Percentiles rank a stretch among this genome's conserved stretches.
Evolutionary conservation across 2,888 invertebrate genomes (phyloP).

Genomic region (Acrocera orbiculus): DNA sequence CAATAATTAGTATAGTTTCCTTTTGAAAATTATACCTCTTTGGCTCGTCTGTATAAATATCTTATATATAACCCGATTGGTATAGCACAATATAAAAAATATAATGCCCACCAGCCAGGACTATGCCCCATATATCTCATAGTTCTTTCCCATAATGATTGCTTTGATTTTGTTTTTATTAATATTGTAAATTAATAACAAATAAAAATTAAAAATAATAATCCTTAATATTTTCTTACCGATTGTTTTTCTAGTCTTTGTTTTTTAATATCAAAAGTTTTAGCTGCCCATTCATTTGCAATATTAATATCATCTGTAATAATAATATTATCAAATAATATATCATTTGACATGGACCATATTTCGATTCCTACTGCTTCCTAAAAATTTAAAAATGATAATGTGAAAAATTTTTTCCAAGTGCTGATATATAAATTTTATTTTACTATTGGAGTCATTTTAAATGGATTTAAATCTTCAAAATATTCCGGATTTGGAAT

Average conservation of each 20-base stretch:
- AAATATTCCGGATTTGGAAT: constrained; percentile 88
- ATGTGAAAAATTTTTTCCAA: not conserved
- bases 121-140: constrained; percentile 58
- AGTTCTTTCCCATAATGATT: constrained; percentile 55
- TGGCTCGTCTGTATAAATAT: constrained; percentile 42
- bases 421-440: not conserved
- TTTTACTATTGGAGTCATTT: constrained; percentile 77
- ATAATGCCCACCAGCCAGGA: constrained; percentile 65
- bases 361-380: constrained; percentile 88
- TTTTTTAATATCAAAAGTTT: constrained; percentile 70
- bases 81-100: constrained; percentile 56
- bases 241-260: constrained; percentile 62
- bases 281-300: constrained; percentile 63
- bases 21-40: constrained; percentile 40
- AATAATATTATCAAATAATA: constrained; percentile 90
- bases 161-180: constrained; percentile 22
- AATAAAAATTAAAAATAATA: not conserved
- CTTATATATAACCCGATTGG: constrained; percentile 51
- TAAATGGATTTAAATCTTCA: constrained; percentile 77
- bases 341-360: constrained; percentile 94
- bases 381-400: constrained; percentile 33
- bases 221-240: constrained; percentile 36
- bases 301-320: constrained; percentile 65
- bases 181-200: constrained; percentile 2
- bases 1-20: not conserved